Evolutionary conservation across 2,888 invertebrate genomes (phyloP).

Genomic region (Gasteruption jaculator): DNA sequence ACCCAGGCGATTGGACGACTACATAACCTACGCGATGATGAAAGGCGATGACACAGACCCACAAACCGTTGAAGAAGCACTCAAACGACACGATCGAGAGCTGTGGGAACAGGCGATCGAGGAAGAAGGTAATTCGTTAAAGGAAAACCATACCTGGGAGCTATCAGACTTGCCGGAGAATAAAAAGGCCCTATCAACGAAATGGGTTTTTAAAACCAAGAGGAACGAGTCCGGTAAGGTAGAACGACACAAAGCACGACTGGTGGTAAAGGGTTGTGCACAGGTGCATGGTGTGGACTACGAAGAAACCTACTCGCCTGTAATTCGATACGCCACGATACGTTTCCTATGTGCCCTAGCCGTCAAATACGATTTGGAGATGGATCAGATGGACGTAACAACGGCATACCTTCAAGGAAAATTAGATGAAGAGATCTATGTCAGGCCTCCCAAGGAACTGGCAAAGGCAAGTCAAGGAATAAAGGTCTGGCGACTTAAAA

Average conservation of each 20-base stretch:
- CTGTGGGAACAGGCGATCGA: conserved; percentile 23
- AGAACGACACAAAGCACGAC: conserved; percentile 23
- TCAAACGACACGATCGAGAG: conserved; percentile 13
- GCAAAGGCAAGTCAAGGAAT: conserved; percentile 13
- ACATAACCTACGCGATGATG: conserved; percentile 7
- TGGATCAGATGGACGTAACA: conserved; percentile 32
- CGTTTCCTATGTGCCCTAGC: conserved; percentile 28
- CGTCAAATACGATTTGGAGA: conserved; percentile 24
- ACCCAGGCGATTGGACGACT: conserved; percentile 7
- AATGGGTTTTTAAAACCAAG: conserved; percentile 23
- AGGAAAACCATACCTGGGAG: conserved; percentile 21
- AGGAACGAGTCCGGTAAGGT: conserved; percentile 14
- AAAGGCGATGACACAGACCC: conserved; percentile 7
- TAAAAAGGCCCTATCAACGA: conserved; percentile 16
- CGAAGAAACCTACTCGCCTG: too few species aligned
- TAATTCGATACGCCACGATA: conserved; percentile 26
- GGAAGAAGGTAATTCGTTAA: conserved; percentile 17
- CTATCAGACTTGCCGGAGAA: conserved; percentile 17
- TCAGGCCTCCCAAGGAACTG: conserved; percentile 18
- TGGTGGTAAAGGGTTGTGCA: conserved; percentile 30
- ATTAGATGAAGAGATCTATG: conserved; percentile 30
- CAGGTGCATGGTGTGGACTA: conserved; percentile 32
- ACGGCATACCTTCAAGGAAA: conserved; percentile 33
- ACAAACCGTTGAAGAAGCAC: conserved; percentile 13
- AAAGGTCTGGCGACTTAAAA: conserved; percentile 12